phyloP scores from a whole-genome alignment of 2,113 vertebrate genomes.

The Probosciger aterrimus region DNA sequence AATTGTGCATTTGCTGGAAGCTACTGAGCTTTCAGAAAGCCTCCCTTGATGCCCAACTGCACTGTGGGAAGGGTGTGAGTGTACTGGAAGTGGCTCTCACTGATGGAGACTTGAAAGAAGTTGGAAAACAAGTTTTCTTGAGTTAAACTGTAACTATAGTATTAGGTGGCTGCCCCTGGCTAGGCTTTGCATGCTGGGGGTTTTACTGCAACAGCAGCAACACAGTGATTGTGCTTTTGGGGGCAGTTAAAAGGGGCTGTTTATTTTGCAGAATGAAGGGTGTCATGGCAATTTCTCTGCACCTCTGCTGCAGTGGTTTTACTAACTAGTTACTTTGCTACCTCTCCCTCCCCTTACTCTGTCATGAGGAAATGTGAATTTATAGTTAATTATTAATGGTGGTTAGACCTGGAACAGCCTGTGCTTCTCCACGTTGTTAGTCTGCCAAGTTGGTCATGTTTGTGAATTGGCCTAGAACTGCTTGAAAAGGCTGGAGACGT shows the following conservation, averaged over 20 bases:
- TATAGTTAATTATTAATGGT: conserved; percentile 55
- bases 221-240: rapidly evolving
- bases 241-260: background rate
- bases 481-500: background rate
- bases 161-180: background rate
- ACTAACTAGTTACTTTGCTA: background rate
- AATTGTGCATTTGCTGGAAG: background rate
- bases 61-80: rapidly evolving
- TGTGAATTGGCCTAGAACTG: background rate
- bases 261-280: background rate
- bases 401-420: conserved; percentile 12
- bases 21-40: background rate
- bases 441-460: background rate
- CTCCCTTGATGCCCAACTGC: background rate
- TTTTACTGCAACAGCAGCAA: background rate
- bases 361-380: background rate
- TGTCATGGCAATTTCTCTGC: background rate
- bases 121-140: conserved; percentile 13
- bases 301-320: background rate
- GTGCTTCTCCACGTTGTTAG: background rate
- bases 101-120: background rate
- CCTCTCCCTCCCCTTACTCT: background rate
- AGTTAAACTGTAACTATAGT: conserved; percentile 1
- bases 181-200: background rate
- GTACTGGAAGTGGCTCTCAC: background rate